Evolutionary conservation across 1,140 invertebrate genomes (phyloP).

Genomic region (Zaprionus kolodkinae): DNA sequence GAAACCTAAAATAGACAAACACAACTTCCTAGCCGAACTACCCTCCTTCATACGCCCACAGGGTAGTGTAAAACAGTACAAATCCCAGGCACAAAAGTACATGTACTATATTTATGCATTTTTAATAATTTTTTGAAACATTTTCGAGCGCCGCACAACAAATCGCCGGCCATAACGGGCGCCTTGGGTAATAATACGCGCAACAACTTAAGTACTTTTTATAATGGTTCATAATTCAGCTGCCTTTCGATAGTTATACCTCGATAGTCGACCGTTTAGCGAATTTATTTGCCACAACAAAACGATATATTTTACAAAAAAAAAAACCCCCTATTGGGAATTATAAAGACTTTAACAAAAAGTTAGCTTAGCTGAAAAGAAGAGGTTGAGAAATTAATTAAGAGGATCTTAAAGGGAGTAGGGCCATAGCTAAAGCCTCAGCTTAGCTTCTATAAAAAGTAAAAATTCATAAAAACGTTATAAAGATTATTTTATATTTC

Average conservation of each 20-base stretch:
- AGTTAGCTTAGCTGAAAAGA: too few species aligned
- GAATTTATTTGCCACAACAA: slow-evolving; percentile 20
- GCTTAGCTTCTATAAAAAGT: too few species aligned
- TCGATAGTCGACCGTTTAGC: background rate
- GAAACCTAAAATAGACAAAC: too few species aligned
- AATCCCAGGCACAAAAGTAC: slow-evolving; percentile 5
- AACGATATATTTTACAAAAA: slow-evolving; percentile 15
- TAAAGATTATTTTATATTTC: too few species aligned
- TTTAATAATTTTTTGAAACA: slow-evolving; percentile 37
- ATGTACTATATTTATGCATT: slow-evolving; percentile 37
- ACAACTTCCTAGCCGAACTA: background rate
- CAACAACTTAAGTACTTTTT: slow-evolving; percentile 37
- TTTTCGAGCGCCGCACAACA: slow-evolving; percentile 26
- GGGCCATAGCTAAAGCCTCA: too few species aligned
- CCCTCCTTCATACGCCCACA: background rate
- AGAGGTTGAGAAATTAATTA: too few species aligned
- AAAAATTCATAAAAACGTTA: too few species aligned
- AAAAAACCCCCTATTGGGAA: background rate
- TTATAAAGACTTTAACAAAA: background rate
- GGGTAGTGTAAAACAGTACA: slow-evolving; percentile 18
- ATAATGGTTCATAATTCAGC: slow-evolving; percentile 40
- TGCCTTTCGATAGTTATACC: slow-evolving; percentile 29
- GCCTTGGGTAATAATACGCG: slow-evolving; percentile 21
- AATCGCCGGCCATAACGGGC: slow-evolving; percentile 35
- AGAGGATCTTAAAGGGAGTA: too few species aligned